These are phyloP conservation scores for Kradibia gibbosae DNA, from an alignment of 1,140 invertebrate species.

Conservation along the genomic window DNA sequence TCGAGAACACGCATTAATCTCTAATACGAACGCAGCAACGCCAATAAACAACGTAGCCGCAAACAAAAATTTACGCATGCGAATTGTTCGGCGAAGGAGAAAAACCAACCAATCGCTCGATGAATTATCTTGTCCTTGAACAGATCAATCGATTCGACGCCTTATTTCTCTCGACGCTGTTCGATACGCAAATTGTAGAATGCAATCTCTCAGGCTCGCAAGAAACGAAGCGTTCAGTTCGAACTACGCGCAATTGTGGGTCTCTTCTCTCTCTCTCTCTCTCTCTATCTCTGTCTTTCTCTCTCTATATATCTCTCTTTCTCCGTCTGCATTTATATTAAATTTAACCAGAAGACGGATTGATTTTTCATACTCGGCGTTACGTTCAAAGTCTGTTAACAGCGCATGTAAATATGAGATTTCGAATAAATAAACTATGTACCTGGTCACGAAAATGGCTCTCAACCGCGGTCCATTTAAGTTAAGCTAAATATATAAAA, in stretches of 20 bases:
- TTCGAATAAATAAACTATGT: neutral
- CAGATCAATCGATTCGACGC: slow-evolving; percentile 48
- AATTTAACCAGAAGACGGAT: too few relatives aligned
- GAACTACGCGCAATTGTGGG: neutral
- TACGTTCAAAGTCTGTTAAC: neutral
- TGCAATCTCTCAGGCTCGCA: slow-evolving; percentile 19
- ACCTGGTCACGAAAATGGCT: neutral
- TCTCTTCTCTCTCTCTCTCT: neutral
- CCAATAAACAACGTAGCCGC: neutral
- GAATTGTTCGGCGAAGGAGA: slow-evolving; percentile 19
- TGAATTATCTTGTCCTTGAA: slow-evolving; percentile 47
- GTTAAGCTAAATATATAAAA: neutral
- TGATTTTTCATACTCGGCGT: neutral
- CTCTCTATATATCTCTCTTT: too few relatives aligned
- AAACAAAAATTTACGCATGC: slow-evolving; percentile 26
- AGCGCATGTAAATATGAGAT: neutral
- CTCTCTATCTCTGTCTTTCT: too few relatives aligned
- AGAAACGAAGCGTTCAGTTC: neutral
- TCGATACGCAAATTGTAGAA: neutral
- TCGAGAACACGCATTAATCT: neutral
- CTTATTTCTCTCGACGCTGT: slow-evolving; percentile 24
- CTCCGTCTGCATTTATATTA: too few relatives aligned
- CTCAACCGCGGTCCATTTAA: neutral
- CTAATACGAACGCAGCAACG: neutral
- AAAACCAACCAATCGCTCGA: slow-evolving; percentile 33